A percentile compares a stretch with the other conserved stretches of the same genome.
Evolutionary conservation across 2,888 invertebrate species (phyloP).

Genomic region (Eledone cirrhosa): DNA sequence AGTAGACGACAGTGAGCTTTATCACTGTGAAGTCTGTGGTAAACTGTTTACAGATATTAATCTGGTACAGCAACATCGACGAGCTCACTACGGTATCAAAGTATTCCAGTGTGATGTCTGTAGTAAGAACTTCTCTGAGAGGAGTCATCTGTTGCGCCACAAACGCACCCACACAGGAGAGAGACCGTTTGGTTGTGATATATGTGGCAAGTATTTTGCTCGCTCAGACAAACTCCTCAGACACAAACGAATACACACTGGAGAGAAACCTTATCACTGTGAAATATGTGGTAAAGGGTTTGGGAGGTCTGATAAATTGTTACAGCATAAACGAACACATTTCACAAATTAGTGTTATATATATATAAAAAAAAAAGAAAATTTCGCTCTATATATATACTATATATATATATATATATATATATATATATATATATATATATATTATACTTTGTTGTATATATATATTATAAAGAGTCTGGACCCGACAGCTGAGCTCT

Average conservation of each 20-base stretch:
- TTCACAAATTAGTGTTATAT: neutral
- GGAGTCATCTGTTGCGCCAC: neutral
- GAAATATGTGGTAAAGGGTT: neutral
- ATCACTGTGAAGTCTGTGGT: neutral
- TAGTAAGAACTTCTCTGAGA: neutral
- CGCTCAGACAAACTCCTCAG: slow-evolving; percentile 18
- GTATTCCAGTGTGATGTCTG: slow-evolving; percentile 20
- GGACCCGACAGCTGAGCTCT: too few species aligned
- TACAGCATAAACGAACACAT: slow-evolving; percentile 25
- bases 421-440: too few species aligned
- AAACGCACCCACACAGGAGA: neutral
- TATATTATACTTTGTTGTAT: too few species aligned
- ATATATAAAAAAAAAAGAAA: too few species aligned
- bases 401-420: too few species aligned
- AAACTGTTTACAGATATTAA: neutral
- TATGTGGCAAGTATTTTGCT: slow-evolving; percentile 5
- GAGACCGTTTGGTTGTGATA: neutral
- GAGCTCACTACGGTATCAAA: neutral
- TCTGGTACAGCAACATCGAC: neutral
- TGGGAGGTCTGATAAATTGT: slow-evolving; percentile 12
- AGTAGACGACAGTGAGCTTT: neutral
- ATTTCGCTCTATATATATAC: too few species aligned
- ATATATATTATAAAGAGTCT: too few species aligned
- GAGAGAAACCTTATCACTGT: slow-evolving; percentile 16
- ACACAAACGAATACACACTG: slow-evolving; percentile 15